phyloP scores from a whole-genome alignment of 2,888 invertebrate species.

The Rapana venosa region DNA sequence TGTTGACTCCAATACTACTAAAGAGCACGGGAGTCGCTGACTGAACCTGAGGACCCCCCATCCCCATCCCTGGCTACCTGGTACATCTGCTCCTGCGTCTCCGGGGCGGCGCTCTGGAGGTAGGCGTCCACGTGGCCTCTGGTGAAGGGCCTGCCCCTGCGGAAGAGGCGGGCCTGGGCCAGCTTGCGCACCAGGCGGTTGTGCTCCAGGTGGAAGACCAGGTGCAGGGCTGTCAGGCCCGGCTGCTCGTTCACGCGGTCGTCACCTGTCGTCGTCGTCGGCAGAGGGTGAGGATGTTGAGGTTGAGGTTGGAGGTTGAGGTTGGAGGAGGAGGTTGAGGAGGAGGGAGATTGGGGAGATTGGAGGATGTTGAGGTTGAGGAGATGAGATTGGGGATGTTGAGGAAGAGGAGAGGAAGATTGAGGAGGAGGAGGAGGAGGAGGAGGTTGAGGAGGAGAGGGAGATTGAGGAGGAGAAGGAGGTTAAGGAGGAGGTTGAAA shows the following conservation, averaged over 20 bases:
- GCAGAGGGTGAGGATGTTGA: slow-evolving; percentile 6
- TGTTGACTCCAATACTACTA: too few relatives aligned
- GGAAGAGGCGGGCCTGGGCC: slow-evolving; percentile 26
- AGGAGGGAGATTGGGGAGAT: too few relatives aligned
- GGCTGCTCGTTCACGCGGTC: slow-evolving; percentile 59
- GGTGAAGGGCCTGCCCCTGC: background rate
- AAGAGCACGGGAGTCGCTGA: too few relatives aligned
- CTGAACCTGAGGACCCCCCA: too few relatives aligned
- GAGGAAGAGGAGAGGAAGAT: background rate
- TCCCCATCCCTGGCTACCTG: too few relatives aligned
- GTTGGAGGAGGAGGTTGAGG: too few relatives aligned
- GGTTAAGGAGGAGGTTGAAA: too few relatives aligned
- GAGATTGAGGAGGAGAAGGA: too few relatives aligned
- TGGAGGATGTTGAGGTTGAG: too few relatives aligned
- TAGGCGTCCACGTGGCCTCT: background rate
- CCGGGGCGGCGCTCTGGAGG: background rate
- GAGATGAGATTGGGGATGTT: background rate
- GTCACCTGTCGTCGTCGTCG: slow-evolving; percentile 54
- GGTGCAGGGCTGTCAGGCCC: slow-evolving; percentile 56
- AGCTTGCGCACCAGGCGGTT: slow-evolving; percentile 51
- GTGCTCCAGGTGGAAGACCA: slow-evolving; percentile 57
- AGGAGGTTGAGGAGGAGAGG: too few relatives aligned
- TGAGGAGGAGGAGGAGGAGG: too few relatives aligned
- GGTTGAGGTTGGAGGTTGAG: too few relatives aligned
- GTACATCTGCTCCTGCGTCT: slow-evolving; percentile 37